Evolutionary conservation across 2,797 vertebrate species (phyloP), one percentile per base, ranked within the genome.

Genomic region (Myotis vivesi): DNA sequence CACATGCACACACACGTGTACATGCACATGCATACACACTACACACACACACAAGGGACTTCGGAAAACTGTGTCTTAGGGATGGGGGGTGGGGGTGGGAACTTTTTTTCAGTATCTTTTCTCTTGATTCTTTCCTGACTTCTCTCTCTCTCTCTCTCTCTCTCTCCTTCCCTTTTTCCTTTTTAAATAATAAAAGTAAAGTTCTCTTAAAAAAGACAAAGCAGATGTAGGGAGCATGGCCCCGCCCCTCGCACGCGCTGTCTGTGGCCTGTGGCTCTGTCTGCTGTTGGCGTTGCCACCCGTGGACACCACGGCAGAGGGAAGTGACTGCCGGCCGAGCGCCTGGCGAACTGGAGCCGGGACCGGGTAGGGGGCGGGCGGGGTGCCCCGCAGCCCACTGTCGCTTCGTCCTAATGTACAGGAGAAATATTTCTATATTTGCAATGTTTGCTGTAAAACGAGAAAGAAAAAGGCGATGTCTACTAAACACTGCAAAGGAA

Each of bases 381-480:
- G 73, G 59, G 62, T 1, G 95, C 98, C 98, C 96, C 95, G 96
- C 97, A 30, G 2, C 97, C 97, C 98, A 98, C 98, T 98, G 96
- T 97, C 98, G 97, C 97, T 89, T 93, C 98, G 68, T 98, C 97
- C 97, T 98, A 97, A 97, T 99, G 99, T 99, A 99, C 99, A 99
- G 99, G 99, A 98, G 98, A 97, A 92, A 93, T 81, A 98, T 99
- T 99, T 99, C 98, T 99, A 99, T 99, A 99, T 99, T 99, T 99
- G 98, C 99, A 99, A 99, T 97, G 98, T 99, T 99, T 99, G 99
- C 98, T 99, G 99, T 99, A 98, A 98, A 98, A 98, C 91, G 98
- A 98, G 98, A 99, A 97, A 99, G 97, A 98, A 89, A 96, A 96
- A 97, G 97, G 98, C 97, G 97, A 97, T 98, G 98, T 98, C 98